Evolutionary conservation across 1,140 invertebrate genomes (phyloP).

Genomic region (Caenorhabditis inopinata): DNA sequence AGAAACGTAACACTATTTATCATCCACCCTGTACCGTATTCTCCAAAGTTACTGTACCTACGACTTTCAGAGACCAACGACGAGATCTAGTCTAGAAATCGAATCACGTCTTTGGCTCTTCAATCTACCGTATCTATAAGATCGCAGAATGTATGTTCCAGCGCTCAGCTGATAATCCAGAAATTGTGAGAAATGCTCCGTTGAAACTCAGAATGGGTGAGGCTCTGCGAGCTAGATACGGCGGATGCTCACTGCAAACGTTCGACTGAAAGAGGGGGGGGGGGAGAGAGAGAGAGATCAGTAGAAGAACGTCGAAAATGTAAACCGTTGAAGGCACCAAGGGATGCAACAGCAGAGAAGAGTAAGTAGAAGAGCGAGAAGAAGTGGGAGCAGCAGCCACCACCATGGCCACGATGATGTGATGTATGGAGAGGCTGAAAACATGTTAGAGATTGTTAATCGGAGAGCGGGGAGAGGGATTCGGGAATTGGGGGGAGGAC

Average conservation of each 20-base stretch:
- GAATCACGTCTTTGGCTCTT: no score
- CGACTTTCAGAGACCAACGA: no score
- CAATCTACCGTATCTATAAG: no score
- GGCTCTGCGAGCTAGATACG: no score
- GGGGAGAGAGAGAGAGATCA: background rate
- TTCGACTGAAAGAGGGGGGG: background rate
- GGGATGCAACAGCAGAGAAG: slow-evolving; percentile 62
- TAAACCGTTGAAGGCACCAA: slow-evolving; percentile 60
- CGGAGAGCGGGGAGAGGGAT: background rate
- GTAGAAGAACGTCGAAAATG: background rate
- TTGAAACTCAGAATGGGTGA: no score
- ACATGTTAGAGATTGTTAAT: slow-evolving; percentile 36
- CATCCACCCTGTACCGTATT: no score
- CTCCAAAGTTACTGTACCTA: no score
- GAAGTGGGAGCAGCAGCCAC: slow-evolving; percentile 62
- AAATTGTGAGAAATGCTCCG: no score
- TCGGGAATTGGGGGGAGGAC: background rate
- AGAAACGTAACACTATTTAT: no score
- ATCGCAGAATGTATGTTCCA: no score
- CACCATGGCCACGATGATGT: slow-evolving; percentile 66
- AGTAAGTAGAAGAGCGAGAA: slow-evolving; percentile 60
- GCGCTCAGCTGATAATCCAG: no score
- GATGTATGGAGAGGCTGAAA: slow-evolving; percentile 61
- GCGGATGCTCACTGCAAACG: background rate
- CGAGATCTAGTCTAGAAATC: no score